Conservation (phyloP, 1,140 invertebrate genomes). For the Scylla paramamosain region DNA sequence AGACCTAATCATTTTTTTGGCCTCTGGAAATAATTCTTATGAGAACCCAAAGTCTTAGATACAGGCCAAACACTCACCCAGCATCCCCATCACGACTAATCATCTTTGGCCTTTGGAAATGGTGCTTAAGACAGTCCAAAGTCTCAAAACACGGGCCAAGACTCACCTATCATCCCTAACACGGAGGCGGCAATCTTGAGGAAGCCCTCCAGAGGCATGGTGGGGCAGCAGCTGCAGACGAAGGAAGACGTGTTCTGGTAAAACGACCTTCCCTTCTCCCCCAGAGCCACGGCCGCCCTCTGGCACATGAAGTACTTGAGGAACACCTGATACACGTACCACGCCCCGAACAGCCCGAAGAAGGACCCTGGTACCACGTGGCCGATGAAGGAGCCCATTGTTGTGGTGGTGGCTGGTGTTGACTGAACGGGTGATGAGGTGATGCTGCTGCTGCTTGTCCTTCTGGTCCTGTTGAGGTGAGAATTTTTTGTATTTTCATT, state of each 20-base stretch:
- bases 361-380: slow-evolving; percentile 82
- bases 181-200: slow-evolving; percentile 80
- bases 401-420: not conserved
- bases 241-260: slow-evolving; percentile 80
- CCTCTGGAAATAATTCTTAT: too few species aligned
- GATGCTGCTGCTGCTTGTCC: not conserved
- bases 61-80: too few species aligned
- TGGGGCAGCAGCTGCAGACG: slow-evolving; percentile 78
- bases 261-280: slow-evolving; percentile 53
- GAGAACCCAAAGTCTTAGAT: too few species aligned
- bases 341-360: slow-evolving; percentile 81
- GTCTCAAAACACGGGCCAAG: too few species aligned
- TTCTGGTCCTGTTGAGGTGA: not conserved
- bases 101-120: too few species aligned
- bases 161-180: slow-evolving; percentile 80
- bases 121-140: too few species aligned
- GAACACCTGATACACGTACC: slow-evolving; percentile 81
- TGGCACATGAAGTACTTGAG: slow-evolving; percentile 74
- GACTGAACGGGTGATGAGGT: too few species aligned
- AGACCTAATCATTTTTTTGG: too few species aligned
- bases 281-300: slow-evolving; percentile 44
- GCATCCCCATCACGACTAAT: too few species aligned
- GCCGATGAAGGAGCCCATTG: slow-evolving; percentile 73
- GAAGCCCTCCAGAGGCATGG: slow-evolving; percentile 79
- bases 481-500: not conserved